Percentiles rank a stretch among this genome's conserved stretches.
phyloP scores from a whole-genome alignment of 2,797 vertebrate genomes.

The Sarcoramphus papa region DNA sequence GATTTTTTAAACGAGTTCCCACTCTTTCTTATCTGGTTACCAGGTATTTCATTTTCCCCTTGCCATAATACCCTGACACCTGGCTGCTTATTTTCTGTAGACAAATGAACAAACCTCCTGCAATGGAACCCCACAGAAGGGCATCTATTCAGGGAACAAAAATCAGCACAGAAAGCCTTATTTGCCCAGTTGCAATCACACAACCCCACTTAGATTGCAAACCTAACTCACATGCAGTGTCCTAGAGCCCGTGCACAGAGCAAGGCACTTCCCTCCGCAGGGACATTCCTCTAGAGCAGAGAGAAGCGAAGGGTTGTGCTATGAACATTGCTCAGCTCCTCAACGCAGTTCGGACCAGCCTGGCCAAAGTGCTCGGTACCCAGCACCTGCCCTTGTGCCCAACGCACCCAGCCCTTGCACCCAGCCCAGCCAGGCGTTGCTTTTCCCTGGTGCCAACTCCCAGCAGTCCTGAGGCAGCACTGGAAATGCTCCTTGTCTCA shows the following conservation, averaged over 20 bases:
- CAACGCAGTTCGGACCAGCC: neutral
- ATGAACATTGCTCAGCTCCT: neutral
- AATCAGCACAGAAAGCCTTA: neutral
- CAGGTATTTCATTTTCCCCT: neutral
- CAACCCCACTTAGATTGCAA: accelerated
- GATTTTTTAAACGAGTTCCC: neutral
- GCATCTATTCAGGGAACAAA: neutral
- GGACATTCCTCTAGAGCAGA: neutral
- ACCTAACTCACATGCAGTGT: accelerated
- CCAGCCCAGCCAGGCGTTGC: neutral
- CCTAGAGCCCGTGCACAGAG: accelerated
- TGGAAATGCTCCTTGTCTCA: neutral
- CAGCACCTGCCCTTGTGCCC: neutral
- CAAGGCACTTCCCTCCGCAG: accelerated
- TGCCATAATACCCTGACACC: accelerated
- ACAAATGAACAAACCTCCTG: neutral
- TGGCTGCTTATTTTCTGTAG: neutral
- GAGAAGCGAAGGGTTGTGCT: neutral
- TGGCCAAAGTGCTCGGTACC: neutral
- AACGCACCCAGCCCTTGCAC: neutral
- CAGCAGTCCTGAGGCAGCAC: neutral
- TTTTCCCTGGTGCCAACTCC: neutral
- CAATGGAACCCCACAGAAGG: accelerated
- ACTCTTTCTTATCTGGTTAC: accelerated
- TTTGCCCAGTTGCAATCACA: neutral